phyloP scores from a whole-genome alignment of 2,888 invertebrate genomes.

The Lapara coniferarum region DNA sequence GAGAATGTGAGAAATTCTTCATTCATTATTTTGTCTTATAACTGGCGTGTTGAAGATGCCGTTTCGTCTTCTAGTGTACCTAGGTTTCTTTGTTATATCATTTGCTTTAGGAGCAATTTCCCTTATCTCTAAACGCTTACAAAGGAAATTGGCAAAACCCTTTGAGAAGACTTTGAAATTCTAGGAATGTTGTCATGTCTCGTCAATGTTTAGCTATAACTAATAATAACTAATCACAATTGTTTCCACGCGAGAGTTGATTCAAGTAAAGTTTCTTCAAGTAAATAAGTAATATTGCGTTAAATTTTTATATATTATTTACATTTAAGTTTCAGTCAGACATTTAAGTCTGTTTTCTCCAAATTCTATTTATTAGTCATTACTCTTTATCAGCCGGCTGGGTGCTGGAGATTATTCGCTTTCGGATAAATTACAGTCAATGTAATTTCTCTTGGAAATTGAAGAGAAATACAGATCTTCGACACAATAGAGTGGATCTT shows the following conservation, averaged over 20 bases:
- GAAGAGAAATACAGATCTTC: constrained; percentile 62
- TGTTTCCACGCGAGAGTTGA: constrained; percentile 16
- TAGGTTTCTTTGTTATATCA: constrained; percentile 45
- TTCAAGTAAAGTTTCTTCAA: constrained; percentile 1
- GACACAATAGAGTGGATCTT: constrained; percentile 67
- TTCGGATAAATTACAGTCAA: constrained; percentile 59
- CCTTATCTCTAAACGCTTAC: constrained; percentile 59
- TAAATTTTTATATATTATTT: not conserved
- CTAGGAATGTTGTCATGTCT: constrained; percentile 49
- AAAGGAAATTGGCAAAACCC: constrained; percentile 63
- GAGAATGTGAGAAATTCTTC: constrained; percentile 49
- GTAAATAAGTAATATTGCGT: not conserved
- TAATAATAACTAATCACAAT: constrained; percentile 33
- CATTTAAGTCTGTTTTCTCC: not conserved
- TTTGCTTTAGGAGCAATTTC: constrained; percentile 66
- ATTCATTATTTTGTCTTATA: constrained; percentile 49
- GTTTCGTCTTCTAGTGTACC: constrained; percentile 46
- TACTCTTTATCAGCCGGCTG: constrained; percentile 16
- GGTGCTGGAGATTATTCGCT: constrained; percentile 23
- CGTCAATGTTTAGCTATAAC: constrained; percentile 31
- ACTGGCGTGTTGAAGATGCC: constrained; percentile 44
- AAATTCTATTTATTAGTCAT: not conserved
- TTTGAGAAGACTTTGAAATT: constrained; percentile 59
- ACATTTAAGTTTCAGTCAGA: not conserved
- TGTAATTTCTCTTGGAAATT: constrained; percentile 64